Conservation (phyloP, 2,888 invertebrate species). For the Frankliniella intonsa region DNA sequence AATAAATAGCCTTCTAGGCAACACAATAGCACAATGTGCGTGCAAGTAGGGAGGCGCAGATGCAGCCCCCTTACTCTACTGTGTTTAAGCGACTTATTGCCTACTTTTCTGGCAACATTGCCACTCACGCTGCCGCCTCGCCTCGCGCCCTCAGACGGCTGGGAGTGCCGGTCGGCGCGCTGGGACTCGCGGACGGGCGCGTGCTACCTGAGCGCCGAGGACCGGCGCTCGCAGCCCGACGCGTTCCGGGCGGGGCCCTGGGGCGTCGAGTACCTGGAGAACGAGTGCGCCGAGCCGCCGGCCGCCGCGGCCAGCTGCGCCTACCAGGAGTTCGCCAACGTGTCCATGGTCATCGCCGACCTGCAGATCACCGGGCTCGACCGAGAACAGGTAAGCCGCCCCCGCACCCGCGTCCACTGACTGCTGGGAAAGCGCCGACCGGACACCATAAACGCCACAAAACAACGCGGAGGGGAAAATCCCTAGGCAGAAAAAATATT, state of each 20-base stretch:
- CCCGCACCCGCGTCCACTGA: neutral
- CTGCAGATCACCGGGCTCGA: neutral
- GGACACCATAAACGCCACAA: no score
- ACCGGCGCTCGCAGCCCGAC: constrained; percentile 69
- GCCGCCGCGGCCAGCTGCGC: neutral
- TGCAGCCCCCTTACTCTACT: no score
- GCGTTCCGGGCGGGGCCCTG: constrained; percentile 67
- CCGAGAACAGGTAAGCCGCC: neutral
- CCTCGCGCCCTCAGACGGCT: neutral
- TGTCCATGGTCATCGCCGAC: constrained; percentile 14
- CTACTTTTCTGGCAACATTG: constrained; percentile 25
- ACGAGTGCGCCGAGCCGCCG: constrained; percentile 58
- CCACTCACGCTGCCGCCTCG: neutral
- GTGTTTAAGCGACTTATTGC: no score
- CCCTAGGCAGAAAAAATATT: no score
- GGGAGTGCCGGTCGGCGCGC: constrained; percentile 53
- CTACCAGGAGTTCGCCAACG: constrained; percentile 20
- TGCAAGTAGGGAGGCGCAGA: no score
- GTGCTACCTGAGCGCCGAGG: constrained; percentile 67
- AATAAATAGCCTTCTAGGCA: no score
- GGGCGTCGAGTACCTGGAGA: constrained; percentile 77
- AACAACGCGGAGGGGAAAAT: no score
- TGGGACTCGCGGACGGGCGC: constrained; percentile 46
- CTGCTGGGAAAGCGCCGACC: neutral
- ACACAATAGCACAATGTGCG: no score